A percentile compares a stretch with the other conserved stretches of the same genome.
These are phyloP conservation scores for Tragelaphus buxtoni DNA, from an alignment of 2,113 vertebrate species.

Conservation along the genomic window DNA sequence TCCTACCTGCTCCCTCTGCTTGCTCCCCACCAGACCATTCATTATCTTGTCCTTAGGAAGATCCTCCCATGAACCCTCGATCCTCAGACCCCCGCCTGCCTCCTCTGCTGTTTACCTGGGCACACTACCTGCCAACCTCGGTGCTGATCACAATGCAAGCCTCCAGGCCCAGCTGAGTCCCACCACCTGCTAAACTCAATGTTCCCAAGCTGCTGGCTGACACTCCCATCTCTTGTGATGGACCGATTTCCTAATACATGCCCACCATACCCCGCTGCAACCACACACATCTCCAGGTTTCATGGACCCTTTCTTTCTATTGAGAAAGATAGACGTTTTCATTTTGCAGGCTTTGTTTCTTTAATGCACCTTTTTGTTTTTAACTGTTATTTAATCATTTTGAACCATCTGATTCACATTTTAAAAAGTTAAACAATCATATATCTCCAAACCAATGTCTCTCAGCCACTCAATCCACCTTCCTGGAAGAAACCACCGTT, in stretches of 20 bases:
- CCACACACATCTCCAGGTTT: fast-evolving
- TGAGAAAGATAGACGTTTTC: not conserved
- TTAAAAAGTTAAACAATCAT: not conserved
- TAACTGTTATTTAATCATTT: not conserved
- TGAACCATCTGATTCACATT: not conserved
- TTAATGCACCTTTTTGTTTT: not conserved
- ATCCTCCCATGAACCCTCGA: not conserved
- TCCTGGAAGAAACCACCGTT: not conserved
- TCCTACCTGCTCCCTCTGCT: not conserved
- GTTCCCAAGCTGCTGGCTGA: not conserved
- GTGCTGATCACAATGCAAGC: not conserved
- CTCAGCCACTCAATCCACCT: not conserved
- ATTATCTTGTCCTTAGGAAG: not conserved
- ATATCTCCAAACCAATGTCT: not conserved
- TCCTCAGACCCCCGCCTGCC: not conserved
- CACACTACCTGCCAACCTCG: not conserved
- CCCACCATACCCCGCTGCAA: not conserved
- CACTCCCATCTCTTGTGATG: fast-evolving
- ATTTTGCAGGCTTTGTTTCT: not conserved
- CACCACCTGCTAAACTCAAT: not conserved
- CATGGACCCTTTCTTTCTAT: not conserved
- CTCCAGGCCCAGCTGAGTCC: not conserved
- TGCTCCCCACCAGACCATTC: not conserved
- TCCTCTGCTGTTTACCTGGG: fast-evolving
- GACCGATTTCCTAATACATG: fast-evolving